Conservation (phyloP, 2,888 invertebrate genomes). For the Sepiola atlantica region DNA sequence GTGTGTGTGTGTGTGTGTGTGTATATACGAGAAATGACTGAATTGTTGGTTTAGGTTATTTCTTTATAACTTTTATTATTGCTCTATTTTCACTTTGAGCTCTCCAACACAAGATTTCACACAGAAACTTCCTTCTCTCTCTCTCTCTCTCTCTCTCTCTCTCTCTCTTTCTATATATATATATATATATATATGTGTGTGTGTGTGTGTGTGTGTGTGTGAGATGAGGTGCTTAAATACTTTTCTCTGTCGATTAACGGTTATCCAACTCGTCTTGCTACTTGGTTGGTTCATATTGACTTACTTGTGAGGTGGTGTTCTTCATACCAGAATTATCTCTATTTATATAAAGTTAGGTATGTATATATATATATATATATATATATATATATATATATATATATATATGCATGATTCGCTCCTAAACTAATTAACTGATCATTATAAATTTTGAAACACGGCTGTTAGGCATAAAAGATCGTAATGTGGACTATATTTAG, state of each 20-base stretch:
- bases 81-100: too few relatives aligned
- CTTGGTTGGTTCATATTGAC: not conserved
- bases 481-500: too few relatives aligned
- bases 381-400: slow-evolving; percentile 41
- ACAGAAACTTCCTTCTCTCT: too few relatives aligned
- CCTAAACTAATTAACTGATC: too few relatives aligned
- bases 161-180: too few relatives aligned
- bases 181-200: not conserved
- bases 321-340: not conserved
- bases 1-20: not conserved
- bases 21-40: not conserved
- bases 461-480: too few relatives aligned
- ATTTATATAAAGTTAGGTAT: too few relatives aligned
- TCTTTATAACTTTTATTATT: too few relatives aligned
- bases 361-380: slow-evolving; percentile 42
- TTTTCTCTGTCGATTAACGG: not conserved
- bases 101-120: too few relatives aligned
- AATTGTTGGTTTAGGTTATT: too few relatives aligned
- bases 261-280: not conserved
- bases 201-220: not conserved
- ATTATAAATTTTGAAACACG: too few relatives aligned
- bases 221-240: not conserved
- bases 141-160: too few relatives aligned
- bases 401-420: not conserved
- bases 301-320: not conserved